Evolutionary conservation across 2,113 vertebrate species (phyloP).

Genomic region (Anarhynchus alexandrinus): DNA sequence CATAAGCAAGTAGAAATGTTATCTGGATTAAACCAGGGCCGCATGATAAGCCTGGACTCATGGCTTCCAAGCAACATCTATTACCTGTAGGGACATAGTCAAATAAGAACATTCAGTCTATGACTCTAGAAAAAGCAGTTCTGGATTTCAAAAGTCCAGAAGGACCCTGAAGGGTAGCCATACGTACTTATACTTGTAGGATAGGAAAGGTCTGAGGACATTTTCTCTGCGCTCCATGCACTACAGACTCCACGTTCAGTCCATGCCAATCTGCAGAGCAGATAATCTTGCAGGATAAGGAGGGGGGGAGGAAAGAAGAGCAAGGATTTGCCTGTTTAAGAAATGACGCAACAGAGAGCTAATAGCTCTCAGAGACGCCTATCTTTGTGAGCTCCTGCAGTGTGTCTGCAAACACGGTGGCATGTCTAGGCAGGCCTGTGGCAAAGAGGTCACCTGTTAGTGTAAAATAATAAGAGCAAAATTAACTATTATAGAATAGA

Average conservation of each 20-base stretch:
- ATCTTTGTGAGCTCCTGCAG: background rate
- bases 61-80: background rate
- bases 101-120: background rate
- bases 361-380: accelerated
- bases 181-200: background rate
- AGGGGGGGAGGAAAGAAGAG: background rate
- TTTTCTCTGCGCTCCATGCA: background rate
- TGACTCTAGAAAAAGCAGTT: background rate
- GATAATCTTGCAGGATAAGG: background rate
- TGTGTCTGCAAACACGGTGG: background rate
- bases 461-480: background rate
- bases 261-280: background rate
- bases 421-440: background rate
- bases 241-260: no score
- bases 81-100: background rate
- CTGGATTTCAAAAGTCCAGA: background rate
- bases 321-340: background rate
- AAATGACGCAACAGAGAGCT: background rate
- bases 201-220: background rate
- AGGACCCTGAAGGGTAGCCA: background rate
- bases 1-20: background rate
- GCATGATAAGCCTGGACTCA: background rate
- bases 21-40: background rate
- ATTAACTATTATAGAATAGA: background rate
- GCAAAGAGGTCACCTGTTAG: background rate